Evolutionary conservation across 2,113 vertebrate species (phyloP).

Genomic region (Phycodurus eques): DNA sequence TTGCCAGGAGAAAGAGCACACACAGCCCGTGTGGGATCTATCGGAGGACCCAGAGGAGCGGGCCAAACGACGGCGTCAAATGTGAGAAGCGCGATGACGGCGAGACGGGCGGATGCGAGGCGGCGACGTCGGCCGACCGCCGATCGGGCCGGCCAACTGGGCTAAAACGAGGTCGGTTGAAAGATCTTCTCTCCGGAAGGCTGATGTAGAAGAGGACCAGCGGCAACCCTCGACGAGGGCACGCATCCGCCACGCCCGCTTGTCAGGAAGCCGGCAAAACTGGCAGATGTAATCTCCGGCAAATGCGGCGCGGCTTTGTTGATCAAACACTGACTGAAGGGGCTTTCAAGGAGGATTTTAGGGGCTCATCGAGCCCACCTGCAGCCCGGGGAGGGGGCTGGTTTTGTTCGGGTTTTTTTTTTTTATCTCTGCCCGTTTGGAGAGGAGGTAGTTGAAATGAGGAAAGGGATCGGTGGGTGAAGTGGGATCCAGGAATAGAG

Average conservation of each 20-base stretch:
- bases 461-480: background rate
- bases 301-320: background rate
- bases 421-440: background rate
- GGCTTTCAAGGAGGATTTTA: background rate
- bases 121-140: background rate
- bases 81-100: background rate
- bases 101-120: background rate
- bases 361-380: background rate
- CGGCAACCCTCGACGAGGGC: background rate
- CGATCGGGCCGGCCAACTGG: background rate
- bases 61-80: conserved; percentile 22
- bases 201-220: background rate
- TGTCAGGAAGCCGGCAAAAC: background rate
- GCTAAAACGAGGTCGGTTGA: background rate
- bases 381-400: background rate
- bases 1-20: background rate
- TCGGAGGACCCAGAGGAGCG: background rate
- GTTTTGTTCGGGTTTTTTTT: background rate
- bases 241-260: background rate
- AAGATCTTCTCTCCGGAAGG: background rate
- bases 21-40: background rate
- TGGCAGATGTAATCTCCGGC: background rate
- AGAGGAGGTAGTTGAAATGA: background rate
- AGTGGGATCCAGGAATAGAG: background rate
- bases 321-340: conserved; percentile 9